Conservation (phyloP, 2,888 invertebrate species). For the Rhingia campestris region DNA sequence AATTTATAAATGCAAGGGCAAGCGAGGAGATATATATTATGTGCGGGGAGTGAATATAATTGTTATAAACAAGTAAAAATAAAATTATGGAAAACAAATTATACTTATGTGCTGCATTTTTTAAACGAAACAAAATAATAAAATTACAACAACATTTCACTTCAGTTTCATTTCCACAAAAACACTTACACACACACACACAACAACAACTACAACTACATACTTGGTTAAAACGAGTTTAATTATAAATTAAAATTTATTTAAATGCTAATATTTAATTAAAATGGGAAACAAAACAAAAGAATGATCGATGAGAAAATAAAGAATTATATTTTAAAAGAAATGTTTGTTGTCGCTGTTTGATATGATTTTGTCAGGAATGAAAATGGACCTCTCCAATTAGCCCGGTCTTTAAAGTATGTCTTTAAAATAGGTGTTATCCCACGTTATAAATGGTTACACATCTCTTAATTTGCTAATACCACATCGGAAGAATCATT, state of each 20-base stretch:
- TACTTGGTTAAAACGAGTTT: slow-evolving; percentile 55
- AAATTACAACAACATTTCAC: slow-evolving; percentile 59
- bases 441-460: too few species aligned
- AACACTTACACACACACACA: too few species aligned
- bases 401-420: too few species aligned
- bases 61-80: slow-evolving; percentile 53
- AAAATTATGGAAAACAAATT: slow-evolving; percentile 30
- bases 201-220: not conserved
- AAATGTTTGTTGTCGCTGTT: not conserved
- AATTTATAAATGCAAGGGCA: slow-evolving; percentile 25
- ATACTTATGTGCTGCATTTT: slow-evolving; percentile 72
- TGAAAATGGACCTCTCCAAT: not conserved
- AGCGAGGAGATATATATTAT: slow-evolving; percentile 7
- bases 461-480: too few species aligned
- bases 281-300: slow-evolving; percentile 41
- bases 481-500: too few species aligned
- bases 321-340: slow-evolving; percentile 73
- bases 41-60: slow-evolving; percentile 37
- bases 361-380: not conserved
- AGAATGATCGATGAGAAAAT: slow-evolving; percentile 63
- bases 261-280: slow-evolving; percentile 54
- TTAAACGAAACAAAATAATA: slow-evolving; percentile 52
- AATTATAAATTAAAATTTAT: slow-evolving; percentile 52
- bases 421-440: too few species aligned
- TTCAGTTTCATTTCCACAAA: slow-evolving; percentile 54